Conservation (phyloP, 2,113 vertebrate species). For the Ceuthmochares aereus region DNA sequence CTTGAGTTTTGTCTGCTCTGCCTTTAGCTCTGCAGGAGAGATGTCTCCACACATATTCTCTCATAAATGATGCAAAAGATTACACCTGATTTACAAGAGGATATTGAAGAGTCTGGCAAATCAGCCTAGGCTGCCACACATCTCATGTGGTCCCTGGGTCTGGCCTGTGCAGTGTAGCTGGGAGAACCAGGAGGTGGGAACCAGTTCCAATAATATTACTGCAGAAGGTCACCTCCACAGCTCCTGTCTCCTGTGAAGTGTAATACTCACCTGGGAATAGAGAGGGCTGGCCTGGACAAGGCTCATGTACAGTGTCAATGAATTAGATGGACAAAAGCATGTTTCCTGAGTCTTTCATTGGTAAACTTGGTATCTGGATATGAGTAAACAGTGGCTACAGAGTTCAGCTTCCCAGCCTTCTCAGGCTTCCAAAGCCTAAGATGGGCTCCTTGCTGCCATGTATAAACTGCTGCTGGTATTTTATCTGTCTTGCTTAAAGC, state of each 20-base stretch:
- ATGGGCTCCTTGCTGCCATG: neutral
- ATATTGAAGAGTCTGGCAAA: neutral
- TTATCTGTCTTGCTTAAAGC: neutral
- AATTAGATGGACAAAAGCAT: neutral
- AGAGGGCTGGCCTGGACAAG: neutral
- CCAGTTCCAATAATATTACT: neutral
- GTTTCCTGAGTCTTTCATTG: neutral
- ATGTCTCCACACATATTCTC: neutral
- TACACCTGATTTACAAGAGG: neutral
- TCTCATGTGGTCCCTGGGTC: neutral
- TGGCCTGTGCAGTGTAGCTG: neutral
- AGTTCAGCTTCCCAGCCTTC: neutral
- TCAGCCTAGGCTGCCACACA: neutral
- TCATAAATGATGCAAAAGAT: neutral
- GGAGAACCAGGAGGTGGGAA: neutral
- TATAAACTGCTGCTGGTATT: neutral
- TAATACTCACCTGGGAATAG: too few relatives aligned
- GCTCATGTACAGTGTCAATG: neutral
- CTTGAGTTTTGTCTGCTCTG: neutral
- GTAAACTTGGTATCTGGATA: neutral
- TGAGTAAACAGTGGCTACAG: neutral
- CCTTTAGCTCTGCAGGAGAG: neutral
- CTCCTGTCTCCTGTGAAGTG: neutral
- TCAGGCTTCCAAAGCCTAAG: fast-evolving
- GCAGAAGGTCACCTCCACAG: neutral